Base-by-base conservation (phyloP, 2,888 invertebrate genomes). In the Drosophila mulleri region DNA sequence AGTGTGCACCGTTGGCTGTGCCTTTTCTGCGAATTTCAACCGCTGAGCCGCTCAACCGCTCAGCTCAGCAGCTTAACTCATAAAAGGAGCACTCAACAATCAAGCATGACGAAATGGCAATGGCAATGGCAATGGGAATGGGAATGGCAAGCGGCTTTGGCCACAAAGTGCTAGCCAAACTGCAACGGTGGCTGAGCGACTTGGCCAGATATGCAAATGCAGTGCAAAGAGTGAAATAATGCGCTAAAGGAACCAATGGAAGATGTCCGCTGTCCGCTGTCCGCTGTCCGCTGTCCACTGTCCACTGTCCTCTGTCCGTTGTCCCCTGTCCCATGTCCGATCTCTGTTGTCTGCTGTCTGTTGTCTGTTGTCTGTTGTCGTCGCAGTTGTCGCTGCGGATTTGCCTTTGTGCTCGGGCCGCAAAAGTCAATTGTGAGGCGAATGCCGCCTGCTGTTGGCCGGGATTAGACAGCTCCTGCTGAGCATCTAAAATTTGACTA, bases 31-130 rank as follows among this genome's bases (percentile, higher is more conserved):
- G 89, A 85, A 85, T 83, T 86, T 69, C 61, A 79, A 60, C 80
- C 57, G 64, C 72, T 67, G 67, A 64, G 54, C 64, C 58, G 67
- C 72, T 67, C 63, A 64, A 52, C 61, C 58, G 67, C 72, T 75
- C 72, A 73, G 76, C 71, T 75, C 75, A 72, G 61, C 57, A 71
- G 68, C 72, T 82, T 67, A 75, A 76, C 74, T 85, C 90, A 89
- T 89, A 89, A 89, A 88, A 88, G 83, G 80, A 84, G 80, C 75
- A 87, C 62, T 72, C 89, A 87, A 83, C 79, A 75, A 82, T 85
- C 78, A 84, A 88, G 86, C 90, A 89, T 86, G 90, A 89, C 90
- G 90, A 88, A 86, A 85, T 80, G 86, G 83, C 74, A 71, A 72
- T 61, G 64, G 83, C 74, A 68, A 71, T 57, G 63, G 83, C 77